Conservation (phyloP, 2,113 vertebrate species). For the Leucosticte australis region DNA sequence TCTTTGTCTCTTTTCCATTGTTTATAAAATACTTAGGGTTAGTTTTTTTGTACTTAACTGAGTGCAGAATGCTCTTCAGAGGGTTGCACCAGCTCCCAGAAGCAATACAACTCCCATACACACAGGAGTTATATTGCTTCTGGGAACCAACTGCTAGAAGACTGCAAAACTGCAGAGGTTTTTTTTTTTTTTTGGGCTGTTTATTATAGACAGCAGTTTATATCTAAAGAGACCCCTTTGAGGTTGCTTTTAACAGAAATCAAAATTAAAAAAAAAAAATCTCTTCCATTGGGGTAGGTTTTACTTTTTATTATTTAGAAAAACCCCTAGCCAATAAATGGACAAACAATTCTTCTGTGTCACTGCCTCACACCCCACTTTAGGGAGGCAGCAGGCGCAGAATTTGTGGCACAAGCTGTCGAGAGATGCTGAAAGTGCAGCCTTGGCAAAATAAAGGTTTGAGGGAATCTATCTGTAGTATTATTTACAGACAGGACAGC, state of each 20-base stretch:
- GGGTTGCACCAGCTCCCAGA: background rate
- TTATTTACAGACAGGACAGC: conserved; percentile 77
- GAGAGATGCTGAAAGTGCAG: conserved; percentile 5
- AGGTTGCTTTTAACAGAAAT: background rate
- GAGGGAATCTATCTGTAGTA: conserved; percentile 44
- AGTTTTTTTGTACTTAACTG: background rate
- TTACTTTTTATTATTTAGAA: background rate
- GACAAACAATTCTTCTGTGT: background rate
- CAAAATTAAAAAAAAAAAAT: background rate
- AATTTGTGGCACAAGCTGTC: background rate
- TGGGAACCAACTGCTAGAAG: background rate
- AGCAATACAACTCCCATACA: background rate
- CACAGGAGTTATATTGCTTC: background rate
- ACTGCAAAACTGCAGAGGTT: background rate
- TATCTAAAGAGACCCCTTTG: background rate
- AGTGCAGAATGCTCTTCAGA: background rate
- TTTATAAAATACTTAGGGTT: background rate
- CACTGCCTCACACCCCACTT: background rate
- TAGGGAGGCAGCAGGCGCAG: background rate
- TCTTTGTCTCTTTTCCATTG: background rate
- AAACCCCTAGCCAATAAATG: background rate
- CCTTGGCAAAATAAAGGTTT: conserved; percentile 52
- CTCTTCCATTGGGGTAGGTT: background rate
- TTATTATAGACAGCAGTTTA: background rate
- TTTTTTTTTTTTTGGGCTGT: background rate